These are phyloP conservation scores for Botia kubotai DNA, from an alignment of 2,797 vertebrate genomes.

Conservation along the genomic window DNA sequence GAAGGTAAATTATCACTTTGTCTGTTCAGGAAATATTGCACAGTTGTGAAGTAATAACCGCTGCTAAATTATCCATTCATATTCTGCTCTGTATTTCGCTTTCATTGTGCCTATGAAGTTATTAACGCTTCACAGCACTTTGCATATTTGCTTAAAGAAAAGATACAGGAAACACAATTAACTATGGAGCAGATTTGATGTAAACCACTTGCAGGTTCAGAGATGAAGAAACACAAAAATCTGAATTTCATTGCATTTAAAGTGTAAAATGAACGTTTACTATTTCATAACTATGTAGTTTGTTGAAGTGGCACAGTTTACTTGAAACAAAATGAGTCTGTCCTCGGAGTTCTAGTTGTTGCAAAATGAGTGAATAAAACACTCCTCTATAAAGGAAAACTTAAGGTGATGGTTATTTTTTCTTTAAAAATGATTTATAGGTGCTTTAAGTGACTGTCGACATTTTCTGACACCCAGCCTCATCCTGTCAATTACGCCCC, in stretches of 20 bases:
- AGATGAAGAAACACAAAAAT: slow-evolving; percentile 41
- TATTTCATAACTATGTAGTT: slow-evolving; percentile 25
- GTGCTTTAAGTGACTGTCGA: background rate
- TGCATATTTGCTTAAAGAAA: slow-evolving; percentile 50
- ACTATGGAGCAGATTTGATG: slow-evolving; percentile 27
- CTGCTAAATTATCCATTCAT: slow-evolving; percentile 51
- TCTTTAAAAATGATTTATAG: slow-evolving; percentile 21
- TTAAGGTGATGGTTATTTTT: background rate
- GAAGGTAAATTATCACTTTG: slow-evolving; percentile 61
- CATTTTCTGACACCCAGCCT: too few relatives aligned
- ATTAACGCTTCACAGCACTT: slow-evolving; percentile 50
- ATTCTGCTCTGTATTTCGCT: slow-evolving; percentile 49
- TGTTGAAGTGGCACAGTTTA: slow-evolving; percentile 14
- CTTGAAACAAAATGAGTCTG: slow-evolving; percentile 18
- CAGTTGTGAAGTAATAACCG: slow-evolving; percentile 58
- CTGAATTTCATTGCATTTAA: slow-evolving; percentile 39
- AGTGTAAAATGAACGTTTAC: slow-evolving; percentile 35
- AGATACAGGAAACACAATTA: slow-evolving; percentile 43
- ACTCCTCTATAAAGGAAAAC: background rate
- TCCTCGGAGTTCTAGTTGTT: background rate
- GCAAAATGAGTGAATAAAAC: background rate
- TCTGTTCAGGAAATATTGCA: slow-evolving; percentile 46
- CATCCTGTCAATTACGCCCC: background rate
- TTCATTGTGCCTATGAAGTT: slow-evolving; percentile 46
- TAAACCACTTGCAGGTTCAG: slow-evolving; percentile 38